Evolutionary conservation across 2,113 vertebrate genomes (phyloP).

Genomic region (Alexandromys fortis): DNA sequence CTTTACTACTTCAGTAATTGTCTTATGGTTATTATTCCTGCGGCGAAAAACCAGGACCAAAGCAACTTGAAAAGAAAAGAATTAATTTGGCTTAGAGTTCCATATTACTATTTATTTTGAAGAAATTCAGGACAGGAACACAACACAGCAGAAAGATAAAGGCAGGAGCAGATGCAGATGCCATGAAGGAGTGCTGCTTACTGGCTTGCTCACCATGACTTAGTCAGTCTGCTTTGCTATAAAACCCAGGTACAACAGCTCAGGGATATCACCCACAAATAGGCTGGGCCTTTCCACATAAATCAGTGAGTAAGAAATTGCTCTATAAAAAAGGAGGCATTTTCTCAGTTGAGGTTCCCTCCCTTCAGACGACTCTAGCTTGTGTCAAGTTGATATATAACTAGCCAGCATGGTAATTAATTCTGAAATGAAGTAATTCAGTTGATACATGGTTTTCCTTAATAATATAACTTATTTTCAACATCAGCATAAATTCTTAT

Average conservation of each 20-base stretch:
- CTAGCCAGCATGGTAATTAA: background rate
- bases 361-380: background rate
- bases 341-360: background rate
- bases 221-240: background rate
- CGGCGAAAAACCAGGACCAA: background rate
- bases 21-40: background rate
- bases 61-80: background rate
- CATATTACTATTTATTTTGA: background rate
- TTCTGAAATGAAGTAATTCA: background rate
- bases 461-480: background rate
- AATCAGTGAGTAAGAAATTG: background rate
- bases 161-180: too few relatives aligned
- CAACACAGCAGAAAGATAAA: background rate
- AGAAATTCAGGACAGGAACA: background rate
- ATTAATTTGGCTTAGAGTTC: background rate
- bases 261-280: background rate
- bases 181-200: background rate
- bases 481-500: background rate
- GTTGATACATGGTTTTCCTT: background rate
- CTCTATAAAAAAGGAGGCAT: background rate
- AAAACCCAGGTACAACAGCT: background rate
- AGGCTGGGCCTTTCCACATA: background rate
- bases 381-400: background rate
- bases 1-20: background rate
- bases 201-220: background rate